Percentiles rank a stretch among this genome's conserved stretches.
Conservation (phyloP, 2,113 vertebrate species). For the Sakesphorus luctuosus region DNA sequence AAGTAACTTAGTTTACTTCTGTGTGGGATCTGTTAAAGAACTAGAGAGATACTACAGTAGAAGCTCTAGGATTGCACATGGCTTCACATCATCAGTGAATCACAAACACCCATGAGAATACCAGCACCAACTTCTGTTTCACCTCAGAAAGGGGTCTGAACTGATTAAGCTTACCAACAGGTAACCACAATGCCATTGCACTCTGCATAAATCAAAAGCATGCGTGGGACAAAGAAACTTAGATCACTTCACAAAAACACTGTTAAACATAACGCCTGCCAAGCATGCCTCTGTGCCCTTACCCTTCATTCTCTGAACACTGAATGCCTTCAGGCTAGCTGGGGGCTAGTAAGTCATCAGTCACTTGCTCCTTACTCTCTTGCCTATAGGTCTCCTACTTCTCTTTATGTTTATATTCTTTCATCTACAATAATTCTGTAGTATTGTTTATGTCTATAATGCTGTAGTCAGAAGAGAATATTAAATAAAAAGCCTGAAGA, state of each 20-base stretch:
- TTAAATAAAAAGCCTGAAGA: background rate
- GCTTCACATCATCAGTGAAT: fast-evolving
- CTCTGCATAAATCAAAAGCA: background rate
- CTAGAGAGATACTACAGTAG: background rate
- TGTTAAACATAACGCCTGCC: background rate
- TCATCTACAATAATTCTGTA: background rate
- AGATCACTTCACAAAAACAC: background rate
- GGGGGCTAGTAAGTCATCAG: background rate
- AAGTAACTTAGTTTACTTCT: background rate
- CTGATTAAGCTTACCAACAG: background rate
- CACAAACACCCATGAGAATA: background rate
- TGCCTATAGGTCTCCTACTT: background rate
- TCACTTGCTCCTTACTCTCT: background rate
- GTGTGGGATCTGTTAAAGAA: background rate
- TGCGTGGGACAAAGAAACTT: background rate
- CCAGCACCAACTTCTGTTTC: background rate
- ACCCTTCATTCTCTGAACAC: background rate
- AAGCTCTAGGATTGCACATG: background rate
- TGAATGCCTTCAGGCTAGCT: background rate
- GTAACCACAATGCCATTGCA: background rate
- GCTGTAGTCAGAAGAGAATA: background rate
- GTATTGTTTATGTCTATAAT: background rate
- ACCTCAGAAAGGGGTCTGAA: background rate
- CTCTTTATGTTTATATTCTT: background rate
- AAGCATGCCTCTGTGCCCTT: background rate